Percentiles rank a stretch among this genome's conserved stretches.
phyloP scores from a whole-genome alignment of 37 sponge, comb jelly and placozoan genomes.

The Axinella damicornis region DNA sequence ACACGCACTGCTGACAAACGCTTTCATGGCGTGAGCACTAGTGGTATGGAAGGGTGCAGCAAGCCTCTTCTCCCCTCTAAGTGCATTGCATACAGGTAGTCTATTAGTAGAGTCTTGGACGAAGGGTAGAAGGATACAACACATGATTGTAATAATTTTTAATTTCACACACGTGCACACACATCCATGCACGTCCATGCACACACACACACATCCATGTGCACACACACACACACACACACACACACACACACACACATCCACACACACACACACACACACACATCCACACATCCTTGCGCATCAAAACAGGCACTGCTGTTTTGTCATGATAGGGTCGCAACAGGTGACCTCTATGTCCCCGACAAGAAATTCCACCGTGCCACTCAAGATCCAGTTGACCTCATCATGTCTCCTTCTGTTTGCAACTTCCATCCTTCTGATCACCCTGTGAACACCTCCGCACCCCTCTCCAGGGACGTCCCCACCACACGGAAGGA shows the following conservation, averaged over 20 bases:
- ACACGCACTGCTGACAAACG: too few species aligned
- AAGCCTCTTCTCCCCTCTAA: too few species aligned
- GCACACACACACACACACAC: conserved; percentile 10
- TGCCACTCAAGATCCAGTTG: conserved; percentile 50
- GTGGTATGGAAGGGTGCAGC: too few species aligned
- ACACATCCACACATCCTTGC: neutral
- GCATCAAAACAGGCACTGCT: conserved; percentile 51
- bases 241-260: too few species aligned
- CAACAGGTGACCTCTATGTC: conserved; percentile 72
- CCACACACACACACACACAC: neutral
- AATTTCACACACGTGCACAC: too few species aligned
- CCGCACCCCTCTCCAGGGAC: conserved; percentile 39
- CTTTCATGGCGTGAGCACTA: too few species aligned
- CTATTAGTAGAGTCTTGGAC: too few species aligned
- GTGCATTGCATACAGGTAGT: too few species aligned
- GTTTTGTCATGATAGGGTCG: conserved; percentile 86
- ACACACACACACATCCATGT: neutral
- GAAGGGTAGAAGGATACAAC: too few species aligned
- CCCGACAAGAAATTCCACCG: conserved; percentile 50
- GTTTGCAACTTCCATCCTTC: conserved; percentile 29
- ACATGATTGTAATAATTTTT: too few species aligned
- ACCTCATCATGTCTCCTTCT: conserved; percentile 54
- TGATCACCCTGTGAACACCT: neutral
- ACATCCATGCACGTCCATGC: neutral
- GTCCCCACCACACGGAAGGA: conserved; percentile 63